Conservation (phyloP, 2,888 invertebrate species). For the Lasioglossum marginatum region DNA sequence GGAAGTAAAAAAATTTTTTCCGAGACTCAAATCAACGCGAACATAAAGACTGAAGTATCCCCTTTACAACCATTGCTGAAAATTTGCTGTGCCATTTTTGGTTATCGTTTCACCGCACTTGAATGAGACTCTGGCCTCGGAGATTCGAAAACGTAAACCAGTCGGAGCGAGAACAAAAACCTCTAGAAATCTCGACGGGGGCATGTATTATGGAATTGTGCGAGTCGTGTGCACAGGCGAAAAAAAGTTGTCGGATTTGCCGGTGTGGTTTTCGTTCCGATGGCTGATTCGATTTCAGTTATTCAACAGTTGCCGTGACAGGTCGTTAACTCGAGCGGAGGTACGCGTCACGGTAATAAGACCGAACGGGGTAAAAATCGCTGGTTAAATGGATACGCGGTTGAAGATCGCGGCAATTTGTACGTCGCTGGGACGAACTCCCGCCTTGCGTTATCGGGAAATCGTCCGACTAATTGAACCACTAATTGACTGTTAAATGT, state of each 20-base stretch:
- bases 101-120: background rate
- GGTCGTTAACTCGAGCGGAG: constrained; percentile 16
- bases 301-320: background rate
- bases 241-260: background rate
- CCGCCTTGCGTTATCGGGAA: background rate
- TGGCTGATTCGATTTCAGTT: constrained; percentile 8
- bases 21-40: background rate
- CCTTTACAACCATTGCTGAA: background rate
- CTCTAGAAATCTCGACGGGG: background rate
- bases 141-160: background rate
- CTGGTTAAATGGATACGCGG: constrained; percentile 1
- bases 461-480: background rate
- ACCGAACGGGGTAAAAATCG: constrained; percentile 8
- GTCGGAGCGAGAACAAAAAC: background rate
- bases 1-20: background rate
- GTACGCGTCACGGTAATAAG: constrained; percentile 16
- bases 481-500: background rate
- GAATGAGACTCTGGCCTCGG: background rate
- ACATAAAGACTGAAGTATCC: background rate
- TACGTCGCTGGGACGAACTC: background rate
- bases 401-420: constrained; percentile 3
- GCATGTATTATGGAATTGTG: background rate
- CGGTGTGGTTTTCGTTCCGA: constrained; percentile 3
- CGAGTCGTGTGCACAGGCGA: background rate
- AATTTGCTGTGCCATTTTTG: background rate